Evolutionary conservation across 2,888 invertebrate species (phyloP).

Genomic region (Meta bourneti): DNA sequence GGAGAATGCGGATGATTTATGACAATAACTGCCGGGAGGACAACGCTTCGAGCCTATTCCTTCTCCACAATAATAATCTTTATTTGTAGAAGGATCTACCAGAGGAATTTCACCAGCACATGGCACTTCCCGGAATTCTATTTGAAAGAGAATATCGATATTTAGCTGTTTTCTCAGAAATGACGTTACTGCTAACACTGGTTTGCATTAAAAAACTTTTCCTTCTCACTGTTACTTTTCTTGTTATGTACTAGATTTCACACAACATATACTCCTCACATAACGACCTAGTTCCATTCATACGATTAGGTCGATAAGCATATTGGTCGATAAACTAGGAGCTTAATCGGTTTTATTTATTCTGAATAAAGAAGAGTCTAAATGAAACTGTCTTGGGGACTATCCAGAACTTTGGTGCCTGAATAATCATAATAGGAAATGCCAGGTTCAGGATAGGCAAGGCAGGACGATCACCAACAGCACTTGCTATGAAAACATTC

Average conservation of each 20-base stretch:
- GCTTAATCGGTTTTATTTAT: no score
- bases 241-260: not conserved
- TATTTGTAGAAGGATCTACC: slow-evolving; percentile 84
- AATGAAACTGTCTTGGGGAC: no score
- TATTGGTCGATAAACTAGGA: no score
- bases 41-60: slow-evolving; percentile 90
- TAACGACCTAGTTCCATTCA: not conserved
- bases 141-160: not conserved
- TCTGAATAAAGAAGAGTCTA: no score
- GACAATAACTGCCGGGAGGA: slow-evolving; percentile 91
- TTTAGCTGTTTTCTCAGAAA: not conserved
- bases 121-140: slow-evolving; percentile 85
- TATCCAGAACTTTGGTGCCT: no score
- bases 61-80: slow-evolving; percentile 91
- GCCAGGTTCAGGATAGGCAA: no score
- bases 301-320: no score
- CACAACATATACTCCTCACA: not conserved
- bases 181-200: no score
- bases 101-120: slow-evolving; percentile 91
- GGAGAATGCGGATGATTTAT: slow-evolving; percentile 89
- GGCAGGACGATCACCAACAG: no score
- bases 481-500: no score
- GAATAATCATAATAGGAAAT: no score
- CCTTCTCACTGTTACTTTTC: not conserved
- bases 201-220: not conserved